phyloP scores from a whole-genome alignment of 2,888 invertebrate genomes.

The Fissipunctia ypsillon region DNA sequence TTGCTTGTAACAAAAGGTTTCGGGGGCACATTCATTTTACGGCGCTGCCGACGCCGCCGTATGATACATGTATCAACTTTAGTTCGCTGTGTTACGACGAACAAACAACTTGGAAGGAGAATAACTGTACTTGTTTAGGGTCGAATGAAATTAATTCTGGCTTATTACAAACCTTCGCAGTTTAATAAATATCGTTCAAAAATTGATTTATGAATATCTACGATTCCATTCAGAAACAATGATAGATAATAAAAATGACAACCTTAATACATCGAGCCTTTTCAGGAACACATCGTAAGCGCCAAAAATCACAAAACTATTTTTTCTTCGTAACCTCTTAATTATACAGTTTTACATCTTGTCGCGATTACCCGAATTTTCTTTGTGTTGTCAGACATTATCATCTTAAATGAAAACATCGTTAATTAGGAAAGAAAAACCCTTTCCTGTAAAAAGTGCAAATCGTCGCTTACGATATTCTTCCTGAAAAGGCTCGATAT shows the following conservation, averaged over 20 bases:
- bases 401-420: no score
- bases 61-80: conserved; percentile 52
- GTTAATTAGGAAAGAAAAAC: no score
- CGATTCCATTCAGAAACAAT: not conserved
- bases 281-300: no score
- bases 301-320: no score
- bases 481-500: no score
- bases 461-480: no score
- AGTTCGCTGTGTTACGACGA: conserved; percentile 2
- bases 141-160: conserved; percentile 43
- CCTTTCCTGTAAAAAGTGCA: no score
- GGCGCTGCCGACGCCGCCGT: conserved; percentile 15
- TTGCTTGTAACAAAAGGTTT: conserved; percentile 29
- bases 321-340: no score
- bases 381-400: no score
- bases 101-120: conserved; percentile 31
- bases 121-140: conserved; percentile 15
- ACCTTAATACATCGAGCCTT: no score
- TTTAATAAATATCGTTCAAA: not conserved
- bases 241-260: not conserved
- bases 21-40: conserved; percentile 7
- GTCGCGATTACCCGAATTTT: no score
- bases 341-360: no score
- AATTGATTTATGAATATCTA: not conserved
- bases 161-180: conserved; percentile 8